These are phyloP conservation scores for Alfaro cultratus DNA, from an alignment of 2,797 vertebrate species.

Conservation along the genomic window DNA sequence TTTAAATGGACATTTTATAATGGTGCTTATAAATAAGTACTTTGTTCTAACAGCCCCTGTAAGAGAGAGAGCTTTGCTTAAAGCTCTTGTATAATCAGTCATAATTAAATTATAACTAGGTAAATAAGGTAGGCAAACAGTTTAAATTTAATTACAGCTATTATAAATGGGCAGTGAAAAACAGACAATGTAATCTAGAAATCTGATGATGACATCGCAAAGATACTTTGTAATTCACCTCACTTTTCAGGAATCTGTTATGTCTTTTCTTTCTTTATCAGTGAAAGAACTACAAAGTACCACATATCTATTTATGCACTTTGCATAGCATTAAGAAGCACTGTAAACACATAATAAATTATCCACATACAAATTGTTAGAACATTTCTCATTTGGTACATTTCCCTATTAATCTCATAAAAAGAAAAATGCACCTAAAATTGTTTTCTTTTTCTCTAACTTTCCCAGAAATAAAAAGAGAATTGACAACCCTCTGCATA, in stretches of 20 bases:
- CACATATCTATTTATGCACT: background rate
- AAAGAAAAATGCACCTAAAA: background rate
- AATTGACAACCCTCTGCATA: background rate
- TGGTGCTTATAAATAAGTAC: background rate
- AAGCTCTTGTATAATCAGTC: background rate
- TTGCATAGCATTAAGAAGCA: constrained; percentile 2
- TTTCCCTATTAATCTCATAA: background rate
- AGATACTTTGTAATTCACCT: background rate
- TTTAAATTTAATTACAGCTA: background rate
- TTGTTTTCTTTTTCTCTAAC: background rate
- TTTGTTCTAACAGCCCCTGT: background rate
- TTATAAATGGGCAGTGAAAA: background rate
- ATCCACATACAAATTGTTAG: background rate
- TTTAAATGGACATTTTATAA: background rate
- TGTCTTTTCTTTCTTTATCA: background rate
- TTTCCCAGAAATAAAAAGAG: background rate
- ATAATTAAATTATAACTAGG: background rate
- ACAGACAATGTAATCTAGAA: background rate
- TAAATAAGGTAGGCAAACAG: background rate
- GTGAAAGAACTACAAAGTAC: constrained; percentile 5
- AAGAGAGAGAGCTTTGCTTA: background rate
- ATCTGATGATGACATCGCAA: background rate
- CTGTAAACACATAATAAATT: background rate
- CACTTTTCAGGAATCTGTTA: background rate
- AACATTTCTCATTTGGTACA: background rate